Evolutionary conservation across 2,888 invertebrate species (phyloP).

Genomic region (Ectropis crepuscularia): DNA sequence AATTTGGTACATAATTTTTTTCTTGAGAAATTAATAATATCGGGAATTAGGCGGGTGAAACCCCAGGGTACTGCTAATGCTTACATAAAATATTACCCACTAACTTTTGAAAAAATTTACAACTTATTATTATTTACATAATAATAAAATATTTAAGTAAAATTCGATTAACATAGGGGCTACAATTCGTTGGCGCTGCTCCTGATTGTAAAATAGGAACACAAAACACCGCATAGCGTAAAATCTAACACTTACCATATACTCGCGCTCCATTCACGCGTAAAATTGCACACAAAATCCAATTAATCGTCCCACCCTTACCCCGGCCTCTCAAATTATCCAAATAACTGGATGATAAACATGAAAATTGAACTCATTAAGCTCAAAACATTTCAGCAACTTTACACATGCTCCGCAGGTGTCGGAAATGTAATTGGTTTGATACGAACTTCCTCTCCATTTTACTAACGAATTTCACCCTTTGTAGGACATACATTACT

Average conservation of each 20-base stretch:
- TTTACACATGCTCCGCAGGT: conserved; percentile 30
- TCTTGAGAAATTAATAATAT: no score
- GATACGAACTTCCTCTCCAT: conserved; percentile 27
- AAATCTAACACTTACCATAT: neutral
- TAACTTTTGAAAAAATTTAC: no score
- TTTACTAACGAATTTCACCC: conserved; percentile 9
- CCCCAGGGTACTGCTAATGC: no score
- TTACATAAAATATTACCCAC: no score
- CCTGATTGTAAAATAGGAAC: no score
- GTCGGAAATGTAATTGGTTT: conserved; percentile 36
- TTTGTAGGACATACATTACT: conserved; percentile 9
- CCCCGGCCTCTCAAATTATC: conserved; percentile 21
- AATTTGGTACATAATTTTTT: no score
- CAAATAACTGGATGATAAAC: conserved; percentile 30
- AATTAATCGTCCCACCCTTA: conserved; percentile 17
- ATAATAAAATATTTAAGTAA: no score
- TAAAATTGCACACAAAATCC: conserved; percentile 16
- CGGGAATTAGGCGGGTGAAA: no score
- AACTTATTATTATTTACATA: no score
- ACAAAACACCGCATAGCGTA: no score
- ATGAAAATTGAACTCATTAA: conserved; percentile 32
- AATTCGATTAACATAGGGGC: no score
- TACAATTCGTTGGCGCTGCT: no score
- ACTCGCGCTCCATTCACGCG: neutral
- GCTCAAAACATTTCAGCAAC: conserved; percentile 29